Evolutionary conservation across 2,113 vertebrate species (phyloP), one percentile per base, ranked within the genome.

Genomic region (Epinephelus cyanopodus): DNA sequence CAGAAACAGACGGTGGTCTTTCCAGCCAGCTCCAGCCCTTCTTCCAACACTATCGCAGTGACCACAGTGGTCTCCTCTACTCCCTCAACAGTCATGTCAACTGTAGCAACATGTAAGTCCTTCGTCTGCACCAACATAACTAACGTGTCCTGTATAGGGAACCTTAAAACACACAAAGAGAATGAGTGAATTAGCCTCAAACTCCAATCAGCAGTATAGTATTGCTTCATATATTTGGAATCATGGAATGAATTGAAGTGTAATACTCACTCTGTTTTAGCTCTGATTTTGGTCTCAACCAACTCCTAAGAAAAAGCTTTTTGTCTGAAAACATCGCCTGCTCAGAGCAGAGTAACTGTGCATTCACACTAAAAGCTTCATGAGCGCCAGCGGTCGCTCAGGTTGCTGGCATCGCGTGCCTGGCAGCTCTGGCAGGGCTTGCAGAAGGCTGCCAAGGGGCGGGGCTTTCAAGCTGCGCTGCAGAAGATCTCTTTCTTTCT

Each of bases 1-100:
- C 98, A 99, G 84, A 99, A 99, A 85, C 97, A 97, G 57, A 98
- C 98, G 0, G 95, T 99, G 93, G 97, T 99, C 17, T 98, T 99
- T 78, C 97, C 97, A 0, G 95, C 97, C 54, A 95, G 95, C 73
- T 92, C 94, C 67, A 88, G 93, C 8, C 79, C 96, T 0, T 94
- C 96, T 13, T 88, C 95, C 61, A 96, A 74, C 81, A 93, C 96
- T 8, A 90, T 99, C 37, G 97, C 98, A 0, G 98, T 99, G 60
- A 99, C 98, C 74, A 95, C 97, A 0, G 96, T 98, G 53, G 97
- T 99, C 1, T 97, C 98, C 7, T 97, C 97, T 8, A 96, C 96
- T 0, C 98, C 98, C 0, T 96, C 98, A 0, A 96, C 97, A 52
- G 97, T 99, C 81, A 99, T 99, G 98, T 99, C 98, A 15, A 97